Percentiles rank a stretch among this genome's conserved stretches.
Evolutionary conservation across 2,797 vertebrate species (phyloP).

Genomic region (Discoglossus pictus): DNA sequence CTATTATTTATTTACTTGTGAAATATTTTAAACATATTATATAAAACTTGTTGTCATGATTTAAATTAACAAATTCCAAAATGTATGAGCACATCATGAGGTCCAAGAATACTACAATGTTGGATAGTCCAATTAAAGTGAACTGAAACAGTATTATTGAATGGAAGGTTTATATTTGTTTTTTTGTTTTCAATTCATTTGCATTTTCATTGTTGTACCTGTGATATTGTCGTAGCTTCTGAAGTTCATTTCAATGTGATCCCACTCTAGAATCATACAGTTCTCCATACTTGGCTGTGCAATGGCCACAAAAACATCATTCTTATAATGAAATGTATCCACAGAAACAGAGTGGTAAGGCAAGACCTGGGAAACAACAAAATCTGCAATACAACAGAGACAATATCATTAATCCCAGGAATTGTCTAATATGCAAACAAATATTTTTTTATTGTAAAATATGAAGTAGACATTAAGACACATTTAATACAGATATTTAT

Average conservation of each 20-base stretch:
- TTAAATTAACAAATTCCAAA: too few relatives aligned
- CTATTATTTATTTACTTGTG: too few relatives aligned
- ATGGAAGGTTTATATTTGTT: too few relatives aligned
- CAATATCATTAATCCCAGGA: constrained; percentile 17
- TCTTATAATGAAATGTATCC: constrained; percentile 92
- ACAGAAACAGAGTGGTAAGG: constrained; percentile 90
- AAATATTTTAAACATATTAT: too few relatives aligned
- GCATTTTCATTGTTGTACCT: constrained; percentile 69
- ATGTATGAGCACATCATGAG: too few relatives aligned
- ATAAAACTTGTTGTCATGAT: too few relatives aligned
- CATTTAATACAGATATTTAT: constrained; percentile 41
- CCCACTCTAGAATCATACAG: constrained; percentile 97
- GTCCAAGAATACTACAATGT: too few relatives aligned
- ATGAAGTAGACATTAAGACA: background rate
- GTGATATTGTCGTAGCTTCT: constrained; percentile 97
- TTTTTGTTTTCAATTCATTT: too few relatives aligned
- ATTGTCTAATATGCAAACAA: too few relatives aligned
- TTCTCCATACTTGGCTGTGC: constrained; percentile 93
- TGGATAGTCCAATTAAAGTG: too few relatives aligned
- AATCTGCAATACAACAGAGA: constrained; percentile 77
- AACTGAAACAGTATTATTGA: too few relatives aligned
- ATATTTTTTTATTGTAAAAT: too few relatives aligned
- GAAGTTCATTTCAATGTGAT: constrained; percentile 99
- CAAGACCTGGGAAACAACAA: constrained; percentile 89
- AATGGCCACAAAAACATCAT: constrained; percentile 93